These are phyloP conservation scores for Papilio xuthus DNA, from an alignment of 1,140 invertebrate genomes.

Conservation along the genomic window DNA sequence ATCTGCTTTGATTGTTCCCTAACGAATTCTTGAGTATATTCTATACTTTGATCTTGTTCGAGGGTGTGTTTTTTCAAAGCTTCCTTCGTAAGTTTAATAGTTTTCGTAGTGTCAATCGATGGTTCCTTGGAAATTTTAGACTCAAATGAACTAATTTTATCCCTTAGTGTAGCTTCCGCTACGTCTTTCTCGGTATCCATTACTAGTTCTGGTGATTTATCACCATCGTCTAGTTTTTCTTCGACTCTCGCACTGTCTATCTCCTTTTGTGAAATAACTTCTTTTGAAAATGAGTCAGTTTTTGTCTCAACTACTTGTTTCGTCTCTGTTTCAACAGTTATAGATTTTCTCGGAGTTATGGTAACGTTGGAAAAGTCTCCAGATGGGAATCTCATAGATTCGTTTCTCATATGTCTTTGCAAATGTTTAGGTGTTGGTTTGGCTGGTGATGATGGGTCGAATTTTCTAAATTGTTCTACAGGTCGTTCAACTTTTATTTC, in stretches of 20 bases:
- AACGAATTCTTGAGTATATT: slow-evolving; percentile 81
- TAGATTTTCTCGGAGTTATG: slow-evolving; percentile 76
- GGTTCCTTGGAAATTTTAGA: slow-evolving; percentile 76
- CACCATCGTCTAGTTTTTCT: slow-evolving; percentile 76
- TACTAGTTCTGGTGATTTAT: slow-evolving; percentile 72
- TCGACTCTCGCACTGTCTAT: slow-evolving; percentile 71
- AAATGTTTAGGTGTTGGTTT: slow-evolving; percentile 80
- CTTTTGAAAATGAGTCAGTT: slow-evolving; percentile 62
- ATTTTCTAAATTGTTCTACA: slow-evolving; percentile 72
- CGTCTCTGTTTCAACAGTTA: slow-evolving; percentile 69
- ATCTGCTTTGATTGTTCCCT: slow-evolving; percentile 78
- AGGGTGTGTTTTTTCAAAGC: slow-evolving; percentile 79
- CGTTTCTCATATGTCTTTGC: slow-evolving; percentile 80
- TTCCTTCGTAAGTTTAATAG: slow-evolving; percentile 79
- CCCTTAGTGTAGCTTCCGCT: slow-evolving; percentile 75
- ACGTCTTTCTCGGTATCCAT: slow-evolving; percentile 72
- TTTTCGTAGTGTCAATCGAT: slow-evolving; percentile 69
- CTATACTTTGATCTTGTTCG: slow-evolving; percentile 77
- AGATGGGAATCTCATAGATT: slow-evolving; percentile 80
- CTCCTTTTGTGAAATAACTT: slow-evolving; percentile 76
- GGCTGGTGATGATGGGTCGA: slow-evolving; percentile 73
- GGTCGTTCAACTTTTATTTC: slow-evolving; percentile 65
- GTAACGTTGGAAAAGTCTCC: slow-evolving; percentile 80
- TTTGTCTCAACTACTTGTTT: slow-evolving; percentile 65
- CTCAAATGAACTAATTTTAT: slow-evolving; percentile 79